Conservation (phyloP, 2,888 invertebrate genomes). For the Griposia aprilina region DNA sequence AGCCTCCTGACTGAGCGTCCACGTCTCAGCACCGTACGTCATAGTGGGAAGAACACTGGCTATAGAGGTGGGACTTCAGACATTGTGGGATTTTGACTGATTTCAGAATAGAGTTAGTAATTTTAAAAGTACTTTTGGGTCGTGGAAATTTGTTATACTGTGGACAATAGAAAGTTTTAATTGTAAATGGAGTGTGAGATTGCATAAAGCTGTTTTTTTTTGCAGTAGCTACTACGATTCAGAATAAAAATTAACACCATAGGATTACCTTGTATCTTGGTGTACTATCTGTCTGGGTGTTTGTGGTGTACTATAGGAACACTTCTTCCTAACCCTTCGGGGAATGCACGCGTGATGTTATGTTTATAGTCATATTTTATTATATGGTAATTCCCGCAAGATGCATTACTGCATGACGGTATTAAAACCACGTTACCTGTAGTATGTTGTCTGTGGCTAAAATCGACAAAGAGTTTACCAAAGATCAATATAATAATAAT, state of each 20-base stretch:
- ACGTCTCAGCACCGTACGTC: no score
- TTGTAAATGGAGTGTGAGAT: slow-evolving; percentile 14
- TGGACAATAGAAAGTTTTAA: slow-evolving; percentile 29
- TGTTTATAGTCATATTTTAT: not conserved
- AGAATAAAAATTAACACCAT: not conserved
- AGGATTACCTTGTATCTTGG: not conserved
- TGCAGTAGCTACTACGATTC: not conserved
- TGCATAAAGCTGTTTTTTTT: slow-evolving; percentile 1
- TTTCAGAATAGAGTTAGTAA: slow-evolving; percentile 9
- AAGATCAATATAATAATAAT: not conserved
- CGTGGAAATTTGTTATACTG: slow-evolving; percentile 26
- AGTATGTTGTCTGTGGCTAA: not conserved
- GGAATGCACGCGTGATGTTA: no score
- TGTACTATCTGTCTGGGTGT: no score
- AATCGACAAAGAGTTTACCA: not conserved
- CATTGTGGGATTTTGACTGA: no score
- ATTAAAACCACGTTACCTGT: not conserved
- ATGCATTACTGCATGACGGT: not conserved
- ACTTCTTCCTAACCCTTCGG: no score
- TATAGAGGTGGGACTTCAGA: no score
- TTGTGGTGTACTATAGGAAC: no score
- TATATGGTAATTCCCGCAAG: not conserved
- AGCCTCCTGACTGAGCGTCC: no score
- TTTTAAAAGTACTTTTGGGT: slow-evolving; percentile 25
- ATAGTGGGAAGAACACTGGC: no score